Conservation (phyloP, 1,140 invertebrate genomes). For the Solenopsis invicta region DNA sequence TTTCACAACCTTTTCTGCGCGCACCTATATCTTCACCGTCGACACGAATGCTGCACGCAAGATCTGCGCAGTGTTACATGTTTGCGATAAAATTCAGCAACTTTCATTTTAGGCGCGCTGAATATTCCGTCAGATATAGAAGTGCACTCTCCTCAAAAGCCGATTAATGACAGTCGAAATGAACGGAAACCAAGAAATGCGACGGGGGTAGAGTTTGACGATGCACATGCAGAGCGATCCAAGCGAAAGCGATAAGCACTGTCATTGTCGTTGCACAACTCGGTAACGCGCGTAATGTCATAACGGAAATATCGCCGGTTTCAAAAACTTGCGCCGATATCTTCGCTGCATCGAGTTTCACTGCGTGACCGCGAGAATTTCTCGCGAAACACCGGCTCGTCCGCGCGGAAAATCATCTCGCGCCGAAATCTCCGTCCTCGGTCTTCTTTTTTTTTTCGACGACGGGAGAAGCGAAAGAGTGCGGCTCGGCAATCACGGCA, state of each 20-base stretch:
- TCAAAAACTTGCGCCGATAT: not conserved
- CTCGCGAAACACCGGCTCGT: not conserved
- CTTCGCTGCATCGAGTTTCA: not conserved
- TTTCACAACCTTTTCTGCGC: not conserved
- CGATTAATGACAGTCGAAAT: not conserved
- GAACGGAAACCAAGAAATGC: not conserved
- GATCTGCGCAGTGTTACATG: not conserved
- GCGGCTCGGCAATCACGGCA: constrained; percentile 58
- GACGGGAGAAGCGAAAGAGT: not conserved
- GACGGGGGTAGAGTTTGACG: constrained; percentile 11
- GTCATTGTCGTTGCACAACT: constrained; percentile 39
- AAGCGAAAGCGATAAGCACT: not conserved
- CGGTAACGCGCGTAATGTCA: constrained; percentile 14
- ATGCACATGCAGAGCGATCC: not conserved
- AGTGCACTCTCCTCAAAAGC: not conserved
- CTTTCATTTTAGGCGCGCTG: not conserved
- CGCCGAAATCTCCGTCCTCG: not conserved
- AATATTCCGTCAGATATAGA: not conserved
- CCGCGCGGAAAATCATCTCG: not conserved
- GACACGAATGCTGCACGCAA: too few species aligned
- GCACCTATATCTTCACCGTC: not conserved
- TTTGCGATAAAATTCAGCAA: not conserved
- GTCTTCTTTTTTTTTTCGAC: not conserved
- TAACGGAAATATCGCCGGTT: constrained; percentile 16
- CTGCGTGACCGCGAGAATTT: not conserved